These are phyloP conservation scores for Cynopterus sphinx DNA, from an alignment of 2,797 vertebrate species.

Conservation along the genomic window DNA sequence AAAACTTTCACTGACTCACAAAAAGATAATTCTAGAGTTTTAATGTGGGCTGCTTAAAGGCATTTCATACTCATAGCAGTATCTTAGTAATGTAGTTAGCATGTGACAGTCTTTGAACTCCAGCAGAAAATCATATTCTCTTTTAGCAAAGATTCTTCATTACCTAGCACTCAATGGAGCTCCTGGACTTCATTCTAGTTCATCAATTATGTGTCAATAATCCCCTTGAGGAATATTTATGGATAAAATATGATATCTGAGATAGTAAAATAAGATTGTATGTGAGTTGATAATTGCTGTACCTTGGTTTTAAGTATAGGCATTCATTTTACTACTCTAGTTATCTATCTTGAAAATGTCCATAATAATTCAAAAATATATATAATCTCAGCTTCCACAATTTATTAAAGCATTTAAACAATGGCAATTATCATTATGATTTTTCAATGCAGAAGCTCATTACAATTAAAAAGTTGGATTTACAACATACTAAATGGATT, in stretches of 20 bases:
- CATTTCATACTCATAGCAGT: not conserved
- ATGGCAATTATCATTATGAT: not conserved
- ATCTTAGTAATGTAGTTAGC: not conserved
- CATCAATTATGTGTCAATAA: not conserved
- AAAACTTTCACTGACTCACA: not conserved
- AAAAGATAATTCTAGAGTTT: not conserved
- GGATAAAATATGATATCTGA: not conserved
- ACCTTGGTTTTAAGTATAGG: not conserved
- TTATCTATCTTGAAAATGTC: not conserved
- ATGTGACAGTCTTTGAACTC: not conserved
- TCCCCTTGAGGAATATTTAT: not conserved
- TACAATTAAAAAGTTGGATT: not conserved
- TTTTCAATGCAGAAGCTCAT: constrained; percentile 13
- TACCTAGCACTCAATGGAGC: not conserved
- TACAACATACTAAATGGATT: not conserved
- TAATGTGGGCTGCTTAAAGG: not conserved
- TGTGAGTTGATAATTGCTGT: not conserved
- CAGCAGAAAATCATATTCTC: not conserved
- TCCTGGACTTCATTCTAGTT: not conserved
- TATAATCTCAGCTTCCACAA: not conserved
- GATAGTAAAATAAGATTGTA: not conserved
- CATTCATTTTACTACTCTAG: constrained; percentile 11
- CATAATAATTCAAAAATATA: not conserved
- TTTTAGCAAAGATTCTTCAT: not conserved
- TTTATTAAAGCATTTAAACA: constrained; percentile 34